phyloP scores from a whole-genome alignment of 2,888 invertebrate genomes.

The Trachelus iudaicus region DNA sequence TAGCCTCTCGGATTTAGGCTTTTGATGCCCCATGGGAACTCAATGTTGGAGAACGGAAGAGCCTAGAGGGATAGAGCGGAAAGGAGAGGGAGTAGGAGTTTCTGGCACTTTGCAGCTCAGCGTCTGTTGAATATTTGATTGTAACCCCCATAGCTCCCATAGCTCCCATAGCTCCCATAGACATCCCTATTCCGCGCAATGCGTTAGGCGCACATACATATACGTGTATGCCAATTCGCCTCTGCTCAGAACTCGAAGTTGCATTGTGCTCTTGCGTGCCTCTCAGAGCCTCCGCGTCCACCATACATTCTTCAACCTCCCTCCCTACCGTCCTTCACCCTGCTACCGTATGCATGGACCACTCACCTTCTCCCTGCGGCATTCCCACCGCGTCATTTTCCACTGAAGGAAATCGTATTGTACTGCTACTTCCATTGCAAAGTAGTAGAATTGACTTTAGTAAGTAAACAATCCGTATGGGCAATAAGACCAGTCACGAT shows the following conservation, averaged over 20 bases:
- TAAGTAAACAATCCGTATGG: neutral
- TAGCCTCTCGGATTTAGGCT: constrained; percentile 11
- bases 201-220: neutral
- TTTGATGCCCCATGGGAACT: constrained; percentile 1
- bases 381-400: neutral
- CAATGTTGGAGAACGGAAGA: neutral
- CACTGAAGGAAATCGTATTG: neutral
- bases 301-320: neutral
- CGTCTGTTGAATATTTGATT: constrained; percentile 57
- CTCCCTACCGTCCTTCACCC: neutral
- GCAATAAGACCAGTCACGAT: neutral
- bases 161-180: neutral
- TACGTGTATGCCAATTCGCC: neutral
- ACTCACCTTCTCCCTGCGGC: constrained; percentile 1
- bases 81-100: constrained; percentile 41
- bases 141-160: constrained; percentile 19
- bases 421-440: neutral
- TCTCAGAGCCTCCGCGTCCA: neutral
- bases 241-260: neutral
- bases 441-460: neutral
- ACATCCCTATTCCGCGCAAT: neutral
- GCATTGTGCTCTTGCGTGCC: neutral
- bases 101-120: constrained; percentile 55
- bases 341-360: constrained; percentile 7
- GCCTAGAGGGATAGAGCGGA: constrained; percentile 10